Evolutionary conservation across 2,888 invertebrate species (phyloP).

Genomic region (Ochropleura leucogaster): DNA sequence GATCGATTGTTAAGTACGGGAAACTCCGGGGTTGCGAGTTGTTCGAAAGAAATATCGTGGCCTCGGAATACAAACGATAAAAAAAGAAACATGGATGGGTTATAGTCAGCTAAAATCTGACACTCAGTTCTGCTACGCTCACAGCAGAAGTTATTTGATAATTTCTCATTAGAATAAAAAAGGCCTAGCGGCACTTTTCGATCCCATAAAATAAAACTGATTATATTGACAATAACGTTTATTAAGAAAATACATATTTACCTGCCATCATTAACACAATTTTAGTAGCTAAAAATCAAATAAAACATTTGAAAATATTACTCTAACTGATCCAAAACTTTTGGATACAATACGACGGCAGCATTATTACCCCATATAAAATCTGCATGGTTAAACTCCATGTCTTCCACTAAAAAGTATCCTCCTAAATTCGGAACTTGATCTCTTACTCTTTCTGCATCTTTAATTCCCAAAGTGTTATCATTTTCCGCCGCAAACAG

Average conservation of each 20-base stretch:
- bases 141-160: too few species aligned
- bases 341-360: not conserved
- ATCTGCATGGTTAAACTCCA: not conserved
- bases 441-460: not conserved
- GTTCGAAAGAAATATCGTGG: too few species aligned
- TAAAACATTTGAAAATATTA: not conserved
- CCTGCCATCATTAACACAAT: not conserved
- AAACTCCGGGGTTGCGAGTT: too few species aligned
- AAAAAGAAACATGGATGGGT: too few species aligned
- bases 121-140: too few species aligned
- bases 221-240: not conserved
- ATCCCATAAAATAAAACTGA: not conserved
- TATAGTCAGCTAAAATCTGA: too few species aligned
- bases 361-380: not conserved
- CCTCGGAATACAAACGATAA: too few species aligned
- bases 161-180: too few species aligned
- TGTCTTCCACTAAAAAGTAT: not conserved
- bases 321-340: slow-evolving; percentile 2
- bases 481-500: slow-evolving; percentile 1
- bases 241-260: not conserved
- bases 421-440: not conserved
- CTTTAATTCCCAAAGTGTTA: not conserved
- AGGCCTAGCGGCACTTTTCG: not conserved
- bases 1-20: too few species aligned
- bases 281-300: not conserved